Conservation (phyloP, 2,888 invertebrate genomes). For the Luffia ferchaultella region DNA sequence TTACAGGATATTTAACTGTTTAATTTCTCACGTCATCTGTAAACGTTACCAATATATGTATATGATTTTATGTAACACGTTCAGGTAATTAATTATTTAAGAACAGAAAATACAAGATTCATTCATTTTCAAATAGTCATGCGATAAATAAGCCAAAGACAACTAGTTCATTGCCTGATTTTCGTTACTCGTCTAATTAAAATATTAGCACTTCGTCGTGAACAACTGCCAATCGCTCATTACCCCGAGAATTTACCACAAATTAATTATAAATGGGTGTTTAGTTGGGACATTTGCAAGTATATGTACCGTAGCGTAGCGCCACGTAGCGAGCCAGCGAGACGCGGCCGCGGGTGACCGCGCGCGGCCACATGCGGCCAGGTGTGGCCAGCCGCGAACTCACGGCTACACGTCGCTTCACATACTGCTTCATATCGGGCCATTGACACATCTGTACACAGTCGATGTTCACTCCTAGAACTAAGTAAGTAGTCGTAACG, state of each 20-base stretch:
- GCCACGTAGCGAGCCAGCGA: conserved; percentile 18
- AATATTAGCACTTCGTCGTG: too few species aligned
- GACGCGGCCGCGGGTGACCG: conserved; percentile 19
- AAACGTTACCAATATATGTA: too few species aligned
- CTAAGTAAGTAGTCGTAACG: conserved; percentile 5
- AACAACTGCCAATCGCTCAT: too few species aligned
- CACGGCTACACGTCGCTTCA: conserved; percentile 18
- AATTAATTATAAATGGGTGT: not conserved
- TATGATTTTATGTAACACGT: too few species aligned
- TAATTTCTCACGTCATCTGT: too few species aligned
- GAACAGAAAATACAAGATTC: too few species aligned
- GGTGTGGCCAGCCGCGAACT: conserved; percentile 24
- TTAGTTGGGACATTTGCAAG: not conserved
- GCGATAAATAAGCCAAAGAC: too few species aligned
- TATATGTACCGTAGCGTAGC: not conserved
- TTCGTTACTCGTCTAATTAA: too few species aligned
- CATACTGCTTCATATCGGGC: conserved; percentile 2
- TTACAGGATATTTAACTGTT: too few species aligned
- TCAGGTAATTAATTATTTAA: too few species aligned
- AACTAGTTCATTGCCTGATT: too few species aligned
- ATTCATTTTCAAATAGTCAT: too few species aligned
- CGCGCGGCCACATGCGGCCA: conserved; percentile 15
- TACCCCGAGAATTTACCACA: not conserved
- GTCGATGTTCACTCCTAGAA: not conserved
- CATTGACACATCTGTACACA: not conserved